Percentiles rank a stretch among this genome's conserved stretches.
Evolutionary conservation across 2,888 invertebrate genomes (phyloP).

Genomic region (Coecobrya sp.): DNA sequence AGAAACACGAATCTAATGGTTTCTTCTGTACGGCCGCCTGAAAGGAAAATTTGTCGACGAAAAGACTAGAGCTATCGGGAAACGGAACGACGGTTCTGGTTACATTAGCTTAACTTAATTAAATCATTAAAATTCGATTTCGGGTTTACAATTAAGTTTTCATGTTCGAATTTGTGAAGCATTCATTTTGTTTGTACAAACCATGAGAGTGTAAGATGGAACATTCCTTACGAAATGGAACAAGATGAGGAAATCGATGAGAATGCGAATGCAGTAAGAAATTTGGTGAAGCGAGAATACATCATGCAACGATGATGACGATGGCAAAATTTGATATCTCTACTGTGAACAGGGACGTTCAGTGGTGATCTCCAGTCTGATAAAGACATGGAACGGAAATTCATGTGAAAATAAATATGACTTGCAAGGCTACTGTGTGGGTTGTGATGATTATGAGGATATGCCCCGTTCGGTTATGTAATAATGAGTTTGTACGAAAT

Average conservation of each 20-base stretch:
- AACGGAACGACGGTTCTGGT: conserved; percentile 96
- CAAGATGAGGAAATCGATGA: conserved; percentile 94
- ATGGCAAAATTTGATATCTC: conserved; percentile 93
- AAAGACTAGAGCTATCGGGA: conserved; percentile 97
- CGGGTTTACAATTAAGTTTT: not conserved
- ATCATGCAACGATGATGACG: conserved; percentile 96
- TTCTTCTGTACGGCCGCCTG: conserved; percentile 83
- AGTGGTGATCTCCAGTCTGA: conserved; percentile 91
- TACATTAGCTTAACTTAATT: not conserved
- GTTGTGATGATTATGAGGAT: not conserved
- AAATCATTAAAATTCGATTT: not conserved
- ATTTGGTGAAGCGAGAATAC: conserved; percentile 95
- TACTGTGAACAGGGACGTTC: conserved; percentile 96
- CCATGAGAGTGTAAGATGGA: conserved; percentile 94
- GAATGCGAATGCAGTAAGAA: conserved; percentile 91
- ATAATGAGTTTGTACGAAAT: no score
- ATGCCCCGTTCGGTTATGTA: no score
- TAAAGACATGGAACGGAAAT: conserved; percentile 53
- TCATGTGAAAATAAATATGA: conserved; percentile 31
- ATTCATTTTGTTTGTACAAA: conserved; percentile 16
- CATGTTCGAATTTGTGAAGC: not conserved
- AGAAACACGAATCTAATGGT: conserved; percentile 79
- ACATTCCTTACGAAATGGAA: conserved; percentile 94
- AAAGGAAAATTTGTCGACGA: conserved; percentile 93
- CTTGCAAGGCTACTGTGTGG: conserved; percentile 4